Conservation (phyloP, 2,113 vertebrate genomes). For the Cebidichthys violaceus region DNA sequence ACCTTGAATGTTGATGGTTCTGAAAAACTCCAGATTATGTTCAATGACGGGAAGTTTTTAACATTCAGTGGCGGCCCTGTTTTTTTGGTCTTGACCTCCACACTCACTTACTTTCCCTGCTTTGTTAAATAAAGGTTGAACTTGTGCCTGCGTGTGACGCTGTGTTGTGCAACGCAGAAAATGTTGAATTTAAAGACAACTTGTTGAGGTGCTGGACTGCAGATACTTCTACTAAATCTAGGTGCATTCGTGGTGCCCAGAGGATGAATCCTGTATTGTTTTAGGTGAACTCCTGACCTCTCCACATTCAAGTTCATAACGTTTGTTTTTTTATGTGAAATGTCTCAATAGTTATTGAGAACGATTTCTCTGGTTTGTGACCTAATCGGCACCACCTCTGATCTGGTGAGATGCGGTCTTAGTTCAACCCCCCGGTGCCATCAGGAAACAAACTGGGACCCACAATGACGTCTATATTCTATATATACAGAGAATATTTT, state of each 20-base stretch:
- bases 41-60: constrained; percentile 10
- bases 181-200: background rate
- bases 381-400: background rate
- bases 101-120: background rate
- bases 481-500: background rate
- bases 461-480: background rate
- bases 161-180: background rate
- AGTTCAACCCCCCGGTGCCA: background rate
- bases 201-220: background rate
- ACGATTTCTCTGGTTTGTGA: background rate
- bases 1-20: background rate
- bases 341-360: background rate
- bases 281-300: background rate
- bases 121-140: constrained; percentile 29
- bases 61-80: constrained; percentile 18
- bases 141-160: background rate
- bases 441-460: background rate
- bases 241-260: background rate
- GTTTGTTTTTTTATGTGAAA: background rate
- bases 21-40: constrained; percentile 17
- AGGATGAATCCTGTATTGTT: background rate
- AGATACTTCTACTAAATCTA: background rate
- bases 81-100: background rate
- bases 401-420: background rate
- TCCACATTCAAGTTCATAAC: background rate